Conservation (phyloP, 1,140 invertebrate species). For the Fopius arisanus region DNA sequence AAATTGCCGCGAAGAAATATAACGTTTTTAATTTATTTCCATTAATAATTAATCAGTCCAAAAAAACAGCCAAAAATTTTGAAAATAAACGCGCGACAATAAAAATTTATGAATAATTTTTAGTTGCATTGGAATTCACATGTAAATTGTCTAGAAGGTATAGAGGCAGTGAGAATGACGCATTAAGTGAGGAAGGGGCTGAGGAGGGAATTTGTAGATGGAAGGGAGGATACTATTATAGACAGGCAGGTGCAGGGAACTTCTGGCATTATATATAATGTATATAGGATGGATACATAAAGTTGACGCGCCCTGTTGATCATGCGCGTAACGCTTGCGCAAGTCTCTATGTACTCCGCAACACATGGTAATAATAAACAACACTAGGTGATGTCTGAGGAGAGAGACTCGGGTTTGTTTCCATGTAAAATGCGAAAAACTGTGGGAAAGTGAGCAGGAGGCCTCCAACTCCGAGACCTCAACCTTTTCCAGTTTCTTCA, state of each 20-base stretch:
- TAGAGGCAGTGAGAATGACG: not conserved
- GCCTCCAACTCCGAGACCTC: constrained; percentile 53
- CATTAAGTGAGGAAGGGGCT: not conserved
- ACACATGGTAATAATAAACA: not conserved
- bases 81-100: too few relatives aligned
- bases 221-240: constrained; percentile 2
- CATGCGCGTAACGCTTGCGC: constrained; percentile 6
- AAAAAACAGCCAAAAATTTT: too few relatives aligned
- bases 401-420: not conserved
- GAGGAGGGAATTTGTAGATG: not conserved
- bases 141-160: too few relatives aligned
- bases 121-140: too few relatives aligned
- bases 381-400: not conserved
- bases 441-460: constrained; percentile 54
- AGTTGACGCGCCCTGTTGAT: constrained; percentile 14
- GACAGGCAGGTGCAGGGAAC: constrained; percentile 12
- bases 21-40: too few relatives aligned
- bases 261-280: not conserved
- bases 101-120: too few relatives aligned
- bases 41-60: too few relatives aligned
- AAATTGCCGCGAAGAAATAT: too few relatives aligned
- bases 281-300: not conserved
- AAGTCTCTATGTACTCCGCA: not conserved
- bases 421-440: constrained; percentile 15
- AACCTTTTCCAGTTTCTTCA: constrained; percentile 43